Base-by-base conservation (phyloP, 2,113 vertebrate genomes). In the Mus pahari region DNA sequence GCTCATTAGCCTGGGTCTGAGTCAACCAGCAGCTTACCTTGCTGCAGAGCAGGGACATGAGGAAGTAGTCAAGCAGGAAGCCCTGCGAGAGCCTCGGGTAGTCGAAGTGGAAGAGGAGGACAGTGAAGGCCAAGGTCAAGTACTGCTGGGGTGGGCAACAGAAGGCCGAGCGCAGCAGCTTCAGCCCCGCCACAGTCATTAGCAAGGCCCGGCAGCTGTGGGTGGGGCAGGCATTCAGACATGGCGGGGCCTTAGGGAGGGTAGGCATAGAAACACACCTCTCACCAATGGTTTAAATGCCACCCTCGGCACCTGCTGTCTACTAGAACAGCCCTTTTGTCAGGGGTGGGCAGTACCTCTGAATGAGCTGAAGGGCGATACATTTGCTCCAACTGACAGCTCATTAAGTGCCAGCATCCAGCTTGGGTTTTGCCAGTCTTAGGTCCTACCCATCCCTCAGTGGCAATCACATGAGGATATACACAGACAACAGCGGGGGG, bases 11-110 rank as follows among this genome's bases (percentile, higher is more conserved):
- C 55, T 75, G 87, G 50, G 28, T 48, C 71, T 14, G 2, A 6
- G 11, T 8, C 3, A 0, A 2, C 66, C 60, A 1, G 14, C 4
- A 19, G 19, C 98, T 75, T 64, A 99, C 99, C 99, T 99, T 99
- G 98, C 99, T 99, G 98, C 99, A 99, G 97, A 99, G 98, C 96
- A 99, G 98, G 55, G 99, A 99, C 99, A 99, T 99, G 98, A 99
- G 98, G 97, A 99, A 99, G 98, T 99, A 99, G 98, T 99, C 99
- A 0, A 99, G 98, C 53, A 99, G 98, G 97, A 99, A 99, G 97
- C 99, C 99, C 98, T 99, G 99, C 0, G 99, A 99, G 96, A 99
- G 99, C 97, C 98, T 98, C 0, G 99, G 99, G 97, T 99, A 99
- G 98, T 99, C 99, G 0, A 99, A 99, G 96, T 99, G 99, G 98